Percentiles rank a stretch among this genome's conserved stretches.
These are phyloP conservation scores for Halcyon senegalensis DNA, from an alignment of 2,113 vertebrate species.

Conservation along the genomic window DNA sequence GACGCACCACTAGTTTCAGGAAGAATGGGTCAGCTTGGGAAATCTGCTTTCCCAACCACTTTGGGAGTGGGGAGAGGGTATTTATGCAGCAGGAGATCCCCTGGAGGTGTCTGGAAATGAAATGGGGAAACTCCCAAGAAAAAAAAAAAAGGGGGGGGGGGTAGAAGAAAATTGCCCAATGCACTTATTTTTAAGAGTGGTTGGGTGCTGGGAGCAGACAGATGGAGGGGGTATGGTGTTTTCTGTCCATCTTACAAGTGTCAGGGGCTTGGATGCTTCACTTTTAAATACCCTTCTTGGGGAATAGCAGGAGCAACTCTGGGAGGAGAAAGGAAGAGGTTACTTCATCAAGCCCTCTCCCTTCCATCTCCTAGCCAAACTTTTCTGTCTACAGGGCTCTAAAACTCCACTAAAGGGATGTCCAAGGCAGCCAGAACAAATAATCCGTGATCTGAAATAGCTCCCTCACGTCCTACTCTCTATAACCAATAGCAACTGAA, in stretches of 20 bases:
- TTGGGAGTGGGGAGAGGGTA: neutral
- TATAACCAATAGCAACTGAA: constrained; percentile 56
- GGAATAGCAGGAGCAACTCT: neutral
- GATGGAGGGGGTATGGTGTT: neutral
- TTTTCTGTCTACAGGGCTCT: constrained; percentile 32
- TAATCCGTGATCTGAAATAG: constrained; percentile 25
- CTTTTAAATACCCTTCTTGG: neutral
- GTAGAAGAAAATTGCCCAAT: neutral
- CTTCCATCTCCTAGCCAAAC: constrained; percentile 42
- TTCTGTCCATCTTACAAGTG: fast-evolving
- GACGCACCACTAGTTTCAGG: neutral
- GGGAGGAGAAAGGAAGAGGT: constrained; percentile 12
- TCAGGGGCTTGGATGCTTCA: neutral
- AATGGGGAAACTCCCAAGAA: neutral
- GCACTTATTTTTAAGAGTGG: neutral
- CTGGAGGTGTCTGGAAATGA: neutral
- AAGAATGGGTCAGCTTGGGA: neutral
- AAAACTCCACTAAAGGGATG: constrained; percentile 64
- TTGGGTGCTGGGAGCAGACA: neutral
- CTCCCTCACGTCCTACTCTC: constrained; percentile 36
- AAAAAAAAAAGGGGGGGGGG: neutral
- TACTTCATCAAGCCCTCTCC: constrained; percentile 41
- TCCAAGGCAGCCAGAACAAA: constrained; percentile 51
- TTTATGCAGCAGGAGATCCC: neutral
- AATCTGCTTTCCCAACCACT: neutral